phyloP scores from a whole-genome alignment of 2,888 invertebrate species.

The Nomada ruficornis region DNA sequence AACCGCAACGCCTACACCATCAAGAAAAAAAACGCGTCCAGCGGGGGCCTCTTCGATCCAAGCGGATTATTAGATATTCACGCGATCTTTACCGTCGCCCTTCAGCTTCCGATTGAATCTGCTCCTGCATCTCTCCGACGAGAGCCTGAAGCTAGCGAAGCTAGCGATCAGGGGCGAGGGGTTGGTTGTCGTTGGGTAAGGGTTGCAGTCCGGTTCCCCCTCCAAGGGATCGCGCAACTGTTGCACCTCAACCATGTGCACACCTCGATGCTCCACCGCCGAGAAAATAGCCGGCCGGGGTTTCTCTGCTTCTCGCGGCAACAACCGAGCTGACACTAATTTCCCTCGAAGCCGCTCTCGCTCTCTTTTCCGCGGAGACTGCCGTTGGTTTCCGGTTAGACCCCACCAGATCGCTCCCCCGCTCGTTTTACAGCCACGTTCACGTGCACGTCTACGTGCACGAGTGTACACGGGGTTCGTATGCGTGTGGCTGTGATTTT shows the following conservation, averaged over 20 bases:
- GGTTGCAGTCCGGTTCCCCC: slow-evolving; percentile 67
- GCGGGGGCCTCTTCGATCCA: slow-evolving; percentile 7
- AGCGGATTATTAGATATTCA: slow-evolving; percentile 21
- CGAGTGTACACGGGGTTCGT: slow-evolving; percentile 4
- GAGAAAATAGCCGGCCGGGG: slow-evolving; percentile 22
- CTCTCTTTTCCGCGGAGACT: slow-evolving; percentile 57
- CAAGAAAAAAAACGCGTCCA: background rate
- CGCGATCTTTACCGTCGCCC: slow-evolving; percentile 65
- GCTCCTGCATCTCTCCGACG: slow-evolving; percentile 75
- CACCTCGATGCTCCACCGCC: slow-evolving; percentile 21
- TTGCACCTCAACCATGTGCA: slow-evolving; percentile 75
- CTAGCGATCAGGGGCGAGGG: slow-evolving; percentile 55
- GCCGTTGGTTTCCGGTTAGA: slow-evolving; percentile 58
- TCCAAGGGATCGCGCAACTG: slow-evolving; percentile 70
- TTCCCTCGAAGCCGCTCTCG: slow-evolving; percentile 54
- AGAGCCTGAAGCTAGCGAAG: slow-evolving; percentile 68
- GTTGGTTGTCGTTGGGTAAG: slow-evolving; percentile 65
- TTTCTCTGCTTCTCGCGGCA: slow-evolving; percentile 49
- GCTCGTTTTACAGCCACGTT: slow-evolving; percentile 42
- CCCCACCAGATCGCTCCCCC: slow-evolving; percentile 53
- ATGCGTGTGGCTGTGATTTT: slow-evolving; percentile 35
- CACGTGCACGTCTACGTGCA: slow-evolving; percentile 3
- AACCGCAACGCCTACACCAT: too few relatives aligned
- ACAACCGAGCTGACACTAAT: slow-evolving; percentile 62
- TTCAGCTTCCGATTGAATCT: slow-evolving; percentile 76